Base-by-base conservation (phyloP, 1,140 invertebrate genomes). In the Drosophila pectinifera region DNA sequence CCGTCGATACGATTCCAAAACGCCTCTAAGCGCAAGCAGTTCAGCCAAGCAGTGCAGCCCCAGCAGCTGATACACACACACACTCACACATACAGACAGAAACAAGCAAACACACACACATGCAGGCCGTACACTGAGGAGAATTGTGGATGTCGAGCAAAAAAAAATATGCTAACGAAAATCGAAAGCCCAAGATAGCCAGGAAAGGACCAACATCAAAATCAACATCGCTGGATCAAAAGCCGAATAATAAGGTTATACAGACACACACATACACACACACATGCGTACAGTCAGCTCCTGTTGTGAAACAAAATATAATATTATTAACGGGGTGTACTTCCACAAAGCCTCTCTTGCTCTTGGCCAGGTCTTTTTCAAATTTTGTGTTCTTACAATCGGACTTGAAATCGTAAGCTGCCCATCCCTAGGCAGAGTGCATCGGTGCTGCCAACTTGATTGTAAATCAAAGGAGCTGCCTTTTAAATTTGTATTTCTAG, bases 1-100 rank as follows among this genome's bases (percentile, higher is more conserved):
- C 89, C 73, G 78, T 81, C 72, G 88, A 91, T 61, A 91, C 88
- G 61, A 88, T 91, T 81, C 88, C 88, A 78, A 91, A 91, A 72
- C 82, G 89, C 63, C 85, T 91, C 65, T 91, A 91, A 90, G 74
- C 41, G 49, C 63, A 74, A 73, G 55, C 69, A 73, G 59, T 70
- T 63, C 64, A 75, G 62, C 45, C 53, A 72, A 46, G 28, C 59
- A 65, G 69, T 84, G 48, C 76, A 85, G 81, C 64, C 79, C 57
- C 76, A 85, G 77, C 72, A 85, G 79, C 79, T 65, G 79, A 56
- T 63, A 72, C 53, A 68, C 64, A 45, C 36, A 59, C 34, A 78
- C 18, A 67, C 10, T 61, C 16, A 61, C 7, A 74, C 38, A 56
- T 34, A 46, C 22, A 58, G 2, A 38, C 14, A 49, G 18, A 70